phyloP scores from a whole-genome alignment of 2,797 vertebrate genomes.

The Gephyroberyx darwinii region DNA sequence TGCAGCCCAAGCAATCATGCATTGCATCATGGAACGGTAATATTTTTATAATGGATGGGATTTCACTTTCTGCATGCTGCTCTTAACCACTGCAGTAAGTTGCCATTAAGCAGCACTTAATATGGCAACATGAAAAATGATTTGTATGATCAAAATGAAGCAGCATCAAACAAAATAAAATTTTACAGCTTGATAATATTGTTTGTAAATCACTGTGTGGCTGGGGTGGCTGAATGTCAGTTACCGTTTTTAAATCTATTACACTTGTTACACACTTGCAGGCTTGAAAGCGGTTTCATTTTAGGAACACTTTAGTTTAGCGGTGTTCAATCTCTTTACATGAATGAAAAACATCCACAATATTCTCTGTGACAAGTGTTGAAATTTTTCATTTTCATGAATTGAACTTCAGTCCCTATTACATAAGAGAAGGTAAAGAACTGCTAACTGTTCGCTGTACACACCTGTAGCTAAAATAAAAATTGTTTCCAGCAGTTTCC shows the following conservation, averaged over 20 bases:
- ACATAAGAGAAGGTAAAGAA: background rate
- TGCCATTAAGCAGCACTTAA: conserved; percentile 51
- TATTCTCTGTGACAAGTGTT: no score
- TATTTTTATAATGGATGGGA: conserved; percentile 54
- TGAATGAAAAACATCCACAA: no score
- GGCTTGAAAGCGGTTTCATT: conserved; percentile 25
- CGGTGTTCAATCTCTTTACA: no score
- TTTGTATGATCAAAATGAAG: conserved; percentile 54
- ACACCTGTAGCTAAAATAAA: background rate
- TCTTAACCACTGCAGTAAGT: conserved; percentile 38
- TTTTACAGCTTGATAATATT: background rate
- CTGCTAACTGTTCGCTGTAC: background rate
- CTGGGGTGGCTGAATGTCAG: conserved; percentile 9
- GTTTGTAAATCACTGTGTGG: conserved; percentile 10
- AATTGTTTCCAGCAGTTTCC: background rate
- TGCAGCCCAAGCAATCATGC: conserved; percentile 84
- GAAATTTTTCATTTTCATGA: no score
- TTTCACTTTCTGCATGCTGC: conserved; percentile 70
- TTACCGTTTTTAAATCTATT: conserved; percentile 8
- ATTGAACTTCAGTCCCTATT: no score
- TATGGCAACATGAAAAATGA: conserved; percentile 46
- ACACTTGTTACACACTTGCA: conserved; percentile 17
- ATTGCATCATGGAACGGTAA: conserved; percentile 69
- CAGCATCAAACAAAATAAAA: conserved; percentile 49
- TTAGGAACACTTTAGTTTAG: background rate